Percentiles rank a stretch among this genome's conserved stretches.
phyloP scores from a whole-genome alignment of 2,797 vertebrate genomes.

The Simalia tracyae region DNA sequence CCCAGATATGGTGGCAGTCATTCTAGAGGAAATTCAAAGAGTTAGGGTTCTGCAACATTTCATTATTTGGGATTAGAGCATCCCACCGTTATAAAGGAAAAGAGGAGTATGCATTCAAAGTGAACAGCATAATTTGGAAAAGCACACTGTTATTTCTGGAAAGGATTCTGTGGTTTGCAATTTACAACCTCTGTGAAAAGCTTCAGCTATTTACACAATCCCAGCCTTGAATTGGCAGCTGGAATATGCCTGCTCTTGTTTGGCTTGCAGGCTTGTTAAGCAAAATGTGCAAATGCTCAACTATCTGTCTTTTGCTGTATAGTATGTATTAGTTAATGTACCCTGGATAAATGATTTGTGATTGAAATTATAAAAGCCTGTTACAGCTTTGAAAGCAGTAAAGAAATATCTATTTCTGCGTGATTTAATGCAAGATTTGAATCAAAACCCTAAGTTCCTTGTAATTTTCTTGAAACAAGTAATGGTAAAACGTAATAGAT shows the following conservation, averaged over 20 bases:
- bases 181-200: slow-evolving; percentile 64
- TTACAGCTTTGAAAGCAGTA: neutral
- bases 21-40: slow-evolving; percentile 59
- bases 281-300: slow-evolving; percentile 49
- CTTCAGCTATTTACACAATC: slow-evolving; percentile 54
- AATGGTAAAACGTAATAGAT: neutral
- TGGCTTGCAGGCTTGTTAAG: slow-evolving; percentile 18
- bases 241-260: slow-evolving; percentile 51
- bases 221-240: slow-evolving; percentile 54
- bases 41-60: slow-evolving; percentile 61
- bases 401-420: slow-evolving; percentile 23
- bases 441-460: slow-evolving; percentile 32
- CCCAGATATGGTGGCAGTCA: neutral
- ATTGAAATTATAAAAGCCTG: slow-evolving; percentile 37
- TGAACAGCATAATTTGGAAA: slow-evolving; percentile 66
- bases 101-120: slow-evolving; percentile 34
- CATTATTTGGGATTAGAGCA: slow-evolving; percentile 56
- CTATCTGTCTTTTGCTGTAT: slow-evolving; percentile 37
- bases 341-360: neutral
- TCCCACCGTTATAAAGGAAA: slow-evolving; percentile 49
- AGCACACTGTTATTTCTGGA: slow-evolving; percentile 70
- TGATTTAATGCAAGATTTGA: slow-evolving; percentile 11
- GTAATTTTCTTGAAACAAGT: slow-evolving; percentile 7
- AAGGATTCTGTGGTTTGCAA: slow-evolving; percentile 62
- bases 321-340: slow-evolving; percentile 14